Evolutionary conservation across 2,797 vertebrate species (phyloP), one percentile per base, ranked within the genome.

Genomic region (Jordanella pulchra): DNA sequence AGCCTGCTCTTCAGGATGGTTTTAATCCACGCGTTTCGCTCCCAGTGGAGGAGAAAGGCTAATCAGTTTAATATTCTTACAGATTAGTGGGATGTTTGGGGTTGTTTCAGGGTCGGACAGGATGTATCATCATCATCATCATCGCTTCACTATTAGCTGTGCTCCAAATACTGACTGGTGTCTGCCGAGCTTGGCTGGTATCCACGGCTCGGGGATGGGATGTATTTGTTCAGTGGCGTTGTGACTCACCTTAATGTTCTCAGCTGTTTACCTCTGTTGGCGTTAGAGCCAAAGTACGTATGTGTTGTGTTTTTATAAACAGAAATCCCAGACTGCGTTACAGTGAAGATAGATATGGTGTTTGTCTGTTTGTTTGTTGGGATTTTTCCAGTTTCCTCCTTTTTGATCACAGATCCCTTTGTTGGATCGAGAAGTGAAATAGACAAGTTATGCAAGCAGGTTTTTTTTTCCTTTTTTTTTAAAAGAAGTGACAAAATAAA

Each of bases 391-490:
- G 70, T 35, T 82, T 65, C 35, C 77, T 60, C 67, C 39, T 70
- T 70, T 87, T 56, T 84, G 77, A 85, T 90, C 81, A 73, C 58
- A 58, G 73, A 68, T 50, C 6, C 55, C 75, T 79, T 74, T 81
- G 73, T 78, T 42, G 75, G 66, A 39, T 47, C 64, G 73, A 73
- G 81, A 80, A 25, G 73, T 73, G 63, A 80, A 89, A 80, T 63
- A 25, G 78, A 83, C 3, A 72, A 42, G 80, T 89, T 87, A 89
- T 68, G 77, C 80, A 90, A 91, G 79, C 11, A 68, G 3, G 73
- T 72, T 73, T 86, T 78, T 84, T 81, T 18, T 54, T 25, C 18
- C 13, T 68, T 28, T 84, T 82, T 74, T 73, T 85, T 79, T 79
- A 61, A 78, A 75, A 66, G 65, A 71, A 81, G 67, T 23, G 27